phyloP scores from a whole-genome alignment of 2,113 vertebrate genomes.

The Ginglymostoma cirratum region DNA sequence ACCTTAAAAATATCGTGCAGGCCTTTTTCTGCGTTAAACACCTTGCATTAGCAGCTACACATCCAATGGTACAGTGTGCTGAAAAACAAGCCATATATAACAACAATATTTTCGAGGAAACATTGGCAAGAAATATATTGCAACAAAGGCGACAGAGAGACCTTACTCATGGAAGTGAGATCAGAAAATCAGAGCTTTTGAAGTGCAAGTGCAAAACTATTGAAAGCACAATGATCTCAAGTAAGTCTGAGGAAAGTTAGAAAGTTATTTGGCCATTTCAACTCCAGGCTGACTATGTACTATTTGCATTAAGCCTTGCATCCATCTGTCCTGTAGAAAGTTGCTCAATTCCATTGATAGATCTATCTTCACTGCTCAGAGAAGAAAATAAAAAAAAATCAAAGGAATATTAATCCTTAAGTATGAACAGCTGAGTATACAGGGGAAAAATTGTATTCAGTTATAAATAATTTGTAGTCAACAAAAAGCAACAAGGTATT shows the following conservation, averaged over 20 bases:
- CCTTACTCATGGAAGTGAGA: neutral
- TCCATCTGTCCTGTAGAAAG: neutral
- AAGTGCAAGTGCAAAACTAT: neutral
- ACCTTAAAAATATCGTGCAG: no score
- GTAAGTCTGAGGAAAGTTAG: neutral
- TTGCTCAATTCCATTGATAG: neutral
- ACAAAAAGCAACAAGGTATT: neutral
- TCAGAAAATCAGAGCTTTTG: neutral
- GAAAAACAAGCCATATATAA: no score
- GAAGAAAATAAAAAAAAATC: neutral
- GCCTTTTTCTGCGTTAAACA: no score
- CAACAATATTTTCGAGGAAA: no score
- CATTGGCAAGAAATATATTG: neutral
- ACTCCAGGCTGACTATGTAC: neutral
- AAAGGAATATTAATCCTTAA: neutral
- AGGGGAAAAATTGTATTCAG: neutral
- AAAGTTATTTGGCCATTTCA: neutral
- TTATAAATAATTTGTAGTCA: neutral
- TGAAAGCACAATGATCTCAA: neutral
- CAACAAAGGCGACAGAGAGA: neutral
- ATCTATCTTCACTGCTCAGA: neutral
- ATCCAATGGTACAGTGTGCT: no score
- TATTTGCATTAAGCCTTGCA: neutral
- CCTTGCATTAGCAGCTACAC: no score
- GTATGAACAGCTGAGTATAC: no score